These are phyloP conservation scores for Entosphenus tridentatus DNA, from an alignment of 2,113 vertebrate genomes.

Conservation along the genomic window DNA sequence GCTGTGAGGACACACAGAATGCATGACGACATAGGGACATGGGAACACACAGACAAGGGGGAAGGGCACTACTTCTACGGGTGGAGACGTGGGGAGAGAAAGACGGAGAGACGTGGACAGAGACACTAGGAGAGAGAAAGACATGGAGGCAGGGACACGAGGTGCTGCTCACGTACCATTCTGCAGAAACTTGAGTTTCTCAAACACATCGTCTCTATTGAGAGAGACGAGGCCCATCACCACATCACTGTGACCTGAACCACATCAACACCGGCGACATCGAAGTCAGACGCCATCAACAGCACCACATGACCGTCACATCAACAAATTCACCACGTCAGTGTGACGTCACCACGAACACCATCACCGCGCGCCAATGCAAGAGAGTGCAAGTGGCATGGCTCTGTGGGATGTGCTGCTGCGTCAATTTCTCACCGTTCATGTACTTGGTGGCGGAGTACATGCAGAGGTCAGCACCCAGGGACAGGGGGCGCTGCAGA, in stretches of 20 bases:
- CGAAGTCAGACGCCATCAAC: no score
- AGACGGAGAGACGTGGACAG: neutral
- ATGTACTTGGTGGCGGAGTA: slow-evolving; percentile 87
- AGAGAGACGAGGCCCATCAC: slow-evolving; percentile 67
- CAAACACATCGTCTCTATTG: slow-evolving; percentile 30
- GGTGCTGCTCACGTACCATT: slow-evolving; percentile 31
- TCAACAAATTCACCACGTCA: slow-evolving; percentile 6
- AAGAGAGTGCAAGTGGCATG: no score
- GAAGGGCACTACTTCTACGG: no score
- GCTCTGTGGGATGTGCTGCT: no score
- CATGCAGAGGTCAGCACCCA: slow-evolving; percentile 83
- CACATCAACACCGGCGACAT: no score
- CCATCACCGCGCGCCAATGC: neutral
- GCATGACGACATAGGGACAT: no score
- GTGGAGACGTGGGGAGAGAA: no score
- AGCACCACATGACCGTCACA: neutral
- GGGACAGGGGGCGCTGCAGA: slow-evolving; percentile 52
- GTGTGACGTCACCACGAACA: slow-evolving; percentile 6
- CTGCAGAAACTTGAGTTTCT: slow-evolving; percentile 54
- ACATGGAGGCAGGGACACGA: neutral
- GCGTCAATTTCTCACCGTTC: slow-evolving; percentile 40
- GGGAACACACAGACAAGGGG: no score
- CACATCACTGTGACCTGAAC: slow-evolving; percentile 62
- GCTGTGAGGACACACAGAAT: no score
- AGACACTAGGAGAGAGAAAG: neutral